phyloP scores from a whole-genome alignment of 2,888 invertebrate genomes.

The Chrysomela aeneicollis region DNA sequence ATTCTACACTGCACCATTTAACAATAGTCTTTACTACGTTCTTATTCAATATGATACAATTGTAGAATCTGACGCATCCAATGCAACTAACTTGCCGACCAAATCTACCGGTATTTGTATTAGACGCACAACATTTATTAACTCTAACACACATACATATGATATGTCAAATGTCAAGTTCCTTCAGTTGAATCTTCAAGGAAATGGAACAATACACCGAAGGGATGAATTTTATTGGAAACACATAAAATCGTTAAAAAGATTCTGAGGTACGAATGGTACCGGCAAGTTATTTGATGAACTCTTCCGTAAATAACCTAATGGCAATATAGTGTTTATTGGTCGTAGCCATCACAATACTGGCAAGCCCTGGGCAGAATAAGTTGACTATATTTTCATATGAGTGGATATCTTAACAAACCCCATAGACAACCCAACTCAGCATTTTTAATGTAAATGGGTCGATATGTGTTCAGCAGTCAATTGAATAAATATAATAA shows the following conservation, averaged over 20 bases:
- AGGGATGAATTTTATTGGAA: conserved; percentile 30
- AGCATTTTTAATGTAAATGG: not conserved
- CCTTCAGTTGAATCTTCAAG: conserved; percentile 22
- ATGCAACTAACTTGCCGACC: conserved; percentile 40
- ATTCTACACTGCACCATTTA: conserved; percentile 39
- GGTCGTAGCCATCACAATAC: conserved; percentile 38
- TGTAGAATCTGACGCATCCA: conserved; percentile 44
- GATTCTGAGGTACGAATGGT: conserved; percentile 28
- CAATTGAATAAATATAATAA: not conserved
- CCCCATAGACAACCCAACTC: not conserved
- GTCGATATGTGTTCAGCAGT: not conserved
- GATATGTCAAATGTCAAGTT: conserved; percentile 29
- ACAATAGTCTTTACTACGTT: conserved; percentile 43
- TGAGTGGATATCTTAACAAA: not conserved
- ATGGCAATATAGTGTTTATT: conserved; percentile 39
- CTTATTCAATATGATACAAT: conserved; percentile 44
- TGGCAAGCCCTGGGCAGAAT: conserved; percentile 24
- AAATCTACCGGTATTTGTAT: conserved; percentile 34
- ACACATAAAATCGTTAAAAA: conserved; percentile 30
- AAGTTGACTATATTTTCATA: not conserved
- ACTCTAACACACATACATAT: conserved; percentile 39
- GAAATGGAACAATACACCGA: conserved; percentile 32
- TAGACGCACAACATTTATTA: conserved; percentile 39
- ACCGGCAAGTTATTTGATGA: conserved; percentile 38
- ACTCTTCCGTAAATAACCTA: conserved; percentile 38